Evolutionary conservation across 2,113 vertebrate genomes (phyloP).

Genomic region (Crotalus tigris): DNA sequence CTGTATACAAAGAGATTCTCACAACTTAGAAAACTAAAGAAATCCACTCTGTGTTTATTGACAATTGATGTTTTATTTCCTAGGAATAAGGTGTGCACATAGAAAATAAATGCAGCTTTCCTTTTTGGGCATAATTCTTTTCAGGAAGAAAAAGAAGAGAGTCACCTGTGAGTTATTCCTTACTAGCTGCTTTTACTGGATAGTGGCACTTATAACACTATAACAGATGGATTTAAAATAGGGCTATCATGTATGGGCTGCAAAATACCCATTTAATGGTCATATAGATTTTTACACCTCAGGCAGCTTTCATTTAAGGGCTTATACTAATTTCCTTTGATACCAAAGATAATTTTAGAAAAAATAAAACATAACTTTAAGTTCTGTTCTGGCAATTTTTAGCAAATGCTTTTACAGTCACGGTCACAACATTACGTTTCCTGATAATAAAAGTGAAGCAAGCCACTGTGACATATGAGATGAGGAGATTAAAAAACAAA

Average conservation of each 20-base stretch:
- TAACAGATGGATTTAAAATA: background rate
- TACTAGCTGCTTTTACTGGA: background rate
- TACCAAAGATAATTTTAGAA: background rate
- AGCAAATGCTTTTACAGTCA: conserved; percentile 38
- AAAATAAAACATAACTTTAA: conserved; percentile 27
- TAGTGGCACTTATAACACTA: background rate
- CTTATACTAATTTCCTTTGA: conserved; percentile 10
- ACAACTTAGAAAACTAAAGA: background rate
- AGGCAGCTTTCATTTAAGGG: background rate
- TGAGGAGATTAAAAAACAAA: background rate
- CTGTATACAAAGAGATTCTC: background rate
- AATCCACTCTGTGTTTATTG: too few species aligned
- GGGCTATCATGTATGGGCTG: background rate
- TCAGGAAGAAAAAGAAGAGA: background rate
- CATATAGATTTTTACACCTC: background rate
- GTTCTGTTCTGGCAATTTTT: conserved; percentile 43
- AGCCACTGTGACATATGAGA: background rate
- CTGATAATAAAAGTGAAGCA: background rate
- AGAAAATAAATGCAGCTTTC: background rate
- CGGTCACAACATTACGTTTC: conserved; percentile 9
- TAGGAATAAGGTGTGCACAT: background rate
- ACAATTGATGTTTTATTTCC: background rate
- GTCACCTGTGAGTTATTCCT: background rate
- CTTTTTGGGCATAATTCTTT: background rate
- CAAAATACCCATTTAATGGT: background rate